Evolutionary conservation across 2,888 invertebrate species (phyloP), one percentile per base, ranked within the genome.

Genomic region (Dasypogon diadema): DNA sequence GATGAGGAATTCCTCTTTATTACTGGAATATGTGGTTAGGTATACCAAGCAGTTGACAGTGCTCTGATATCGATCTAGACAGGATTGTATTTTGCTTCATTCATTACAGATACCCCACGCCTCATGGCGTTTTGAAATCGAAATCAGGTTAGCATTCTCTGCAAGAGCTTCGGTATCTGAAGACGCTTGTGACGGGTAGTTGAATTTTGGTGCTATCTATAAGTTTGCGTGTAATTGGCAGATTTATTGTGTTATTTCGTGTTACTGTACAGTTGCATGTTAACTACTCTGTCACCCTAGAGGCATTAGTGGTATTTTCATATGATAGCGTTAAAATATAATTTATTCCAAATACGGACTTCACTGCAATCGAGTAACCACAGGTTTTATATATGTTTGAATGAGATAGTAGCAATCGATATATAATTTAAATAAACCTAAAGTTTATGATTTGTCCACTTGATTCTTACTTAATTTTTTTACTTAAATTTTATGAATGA

Each of bases 201-300:
- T 16, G 55, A 4, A n/a, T 55, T 55, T 21, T 55, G 10, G 21
- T 55, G 16, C 30, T 58, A 63, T 63, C 42, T 63, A 0, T 63
- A 63, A 63, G 63, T 63, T 65, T 24, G 46, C 65, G 65, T 65
- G 65, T 65, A 65, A 65, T 65, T 46, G 46, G 65, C 48, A 14
- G 24, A 65, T 65, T 65, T 65, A 24, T 65, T 10, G 65, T 65
- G 24, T 24, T 65, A 21, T 65, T 65, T 65, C 65, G 65, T 46
- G 65, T 65, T 65, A 14, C 24, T 22, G n/a, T 65, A 10, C 26
- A 65, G 24, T 22, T 14, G 6, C 42, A 42, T 12, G 12, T 42
- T 12, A 42, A 42, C 42, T 42, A 12, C 2, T 42, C 6, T 42
- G 42, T 42, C 2, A 42, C 42, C 8, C 42, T 12, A 12, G 12